Evolutionary conservation across 2,888 invertebrate species (phyloP).

Genomic region (Xylota segnis): DNA sequence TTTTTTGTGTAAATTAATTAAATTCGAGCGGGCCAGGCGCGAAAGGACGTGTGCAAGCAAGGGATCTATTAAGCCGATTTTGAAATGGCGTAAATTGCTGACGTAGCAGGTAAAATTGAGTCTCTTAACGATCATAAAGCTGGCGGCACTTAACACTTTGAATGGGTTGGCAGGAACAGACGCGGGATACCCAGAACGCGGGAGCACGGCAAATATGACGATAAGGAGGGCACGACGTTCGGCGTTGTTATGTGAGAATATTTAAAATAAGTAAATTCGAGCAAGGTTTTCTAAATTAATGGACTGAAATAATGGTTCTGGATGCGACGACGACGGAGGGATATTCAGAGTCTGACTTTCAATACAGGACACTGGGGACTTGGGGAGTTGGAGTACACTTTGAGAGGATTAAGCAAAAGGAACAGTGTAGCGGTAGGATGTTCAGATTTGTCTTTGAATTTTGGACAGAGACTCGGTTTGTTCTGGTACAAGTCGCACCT

Average conservation of each 20-base stretch:
- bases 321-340: conserved; percentile 1
- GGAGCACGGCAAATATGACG: not conserved
- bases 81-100: conserved; percentile 59
- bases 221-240: not conserved
- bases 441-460: not conserved
- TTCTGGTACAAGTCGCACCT: no score
- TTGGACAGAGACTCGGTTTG: no score
- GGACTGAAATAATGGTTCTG: not conserved
- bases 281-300: conserved; percentile 9
- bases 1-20: conserved; percentile 55
- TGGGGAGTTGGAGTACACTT: not conserved
- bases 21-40: conserved; percentile 17
- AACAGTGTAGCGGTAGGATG: not conserved
- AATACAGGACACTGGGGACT: conserved; percentile 9
- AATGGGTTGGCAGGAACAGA: conserved; percentile 44
- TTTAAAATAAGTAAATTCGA: conserved; percentile 48
- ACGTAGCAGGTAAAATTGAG: conserved; percentile 67
- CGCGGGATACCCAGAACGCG: no score
- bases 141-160: conserved; percentile 71
- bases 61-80: conserved; percentile 68
- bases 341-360: conserved; percentile 1
- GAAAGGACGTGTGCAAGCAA: conserved; percentile 18
- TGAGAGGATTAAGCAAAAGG: not conserved
- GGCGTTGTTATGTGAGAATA: conserved; percentile 16
- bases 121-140: conserved; percentile 73